Base-by-base conservation (phyloP, 2,113 vertebrate genomes). In the Leptodactylus fuscus region DNA sequence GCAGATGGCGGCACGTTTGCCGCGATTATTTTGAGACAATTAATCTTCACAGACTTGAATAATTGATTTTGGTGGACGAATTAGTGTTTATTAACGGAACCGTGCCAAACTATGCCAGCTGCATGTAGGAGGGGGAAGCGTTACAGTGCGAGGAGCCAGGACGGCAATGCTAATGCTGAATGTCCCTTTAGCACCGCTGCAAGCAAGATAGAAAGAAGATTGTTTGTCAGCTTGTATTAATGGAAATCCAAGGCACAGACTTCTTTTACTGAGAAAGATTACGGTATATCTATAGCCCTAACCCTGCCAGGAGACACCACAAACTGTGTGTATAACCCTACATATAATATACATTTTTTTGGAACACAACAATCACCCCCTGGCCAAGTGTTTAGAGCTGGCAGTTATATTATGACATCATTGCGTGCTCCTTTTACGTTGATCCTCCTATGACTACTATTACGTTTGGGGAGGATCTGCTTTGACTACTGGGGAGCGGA, bases 71-170 rank as follows among this genome's bases (percentile, higher is more conserved):
- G 29, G 62, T 34, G 62, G 29, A 32, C 16, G 20, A 67, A 67
- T 67, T 69, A 38, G 65, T 69, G 62, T 69, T 69, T 69, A 69
- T 69, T 69, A 69, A 69, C 65, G 18, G 65, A 69, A 10, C 65
- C 0, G 32, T 38, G 65, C 65, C 60, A 69, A 38, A 22, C 4
- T 20, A 20, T 36, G 32, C 18, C 34, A 22, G 34, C 65, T 38
- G 65, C 34, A 15, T 10, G 32, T 10, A 7, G 24, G 24, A 69
- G 34, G 29, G 29, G 62, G 34, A 34, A 11, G 0, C 4, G 5
- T 13, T 7, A 15, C n/a, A 2, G n/a, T 2, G 13, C 11, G 55
- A 62, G 58, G 58, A 18, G 29, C 29, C 62, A 67, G 29, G 13
- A 36, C 16, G 0, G 11, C n/a, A 29, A 44, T 5, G 41, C 41